Conservation (phyloP, 2,797 vertebrate genomes). For the Acomys russatus region DNA sequence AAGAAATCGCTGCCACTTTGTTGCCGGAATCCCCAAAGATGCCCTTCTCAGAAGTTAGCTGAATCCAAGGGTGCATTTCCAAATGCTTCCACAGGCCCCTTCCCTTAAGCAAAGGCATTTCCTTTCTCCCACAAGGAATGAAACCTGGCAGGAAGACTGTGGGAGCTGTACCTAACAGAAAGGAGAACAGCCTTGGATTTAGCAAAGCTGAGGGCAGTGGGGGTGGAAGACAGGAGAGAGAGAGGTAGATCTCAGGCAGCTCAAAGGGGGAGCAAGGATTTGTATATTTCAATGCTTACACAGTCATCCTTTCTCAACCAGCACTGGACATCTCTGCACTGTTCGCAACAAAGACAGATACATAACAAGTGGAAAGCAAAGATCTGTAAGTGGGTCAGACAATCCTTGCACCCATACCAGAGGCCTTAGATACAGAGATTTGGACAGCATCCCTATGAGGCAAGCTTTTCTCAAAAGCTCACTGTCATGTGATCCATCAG, state of each 20-base stretch:
- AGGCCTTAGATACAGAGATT: neutral
- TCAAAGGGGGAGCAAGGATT: neutral
- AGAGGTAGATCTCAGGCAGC: neutral
- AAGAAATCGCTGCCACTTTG: neutral
- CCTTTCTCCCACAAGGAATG: neutral
- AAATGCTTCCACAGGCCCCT: neutral
- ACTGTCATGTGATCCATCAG: neutral
- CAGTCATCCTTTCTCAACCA: neutral
- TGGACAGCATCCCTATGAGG: neutral
- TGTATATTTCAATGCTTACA: neutral
- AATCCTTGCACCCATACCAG: rapidly evolving
- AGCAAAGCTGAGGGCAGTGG: neutral
- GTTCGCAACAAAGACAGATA: neutral
- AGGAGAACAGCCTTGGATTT: neutral
- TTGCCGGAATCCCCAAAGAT: neutral
- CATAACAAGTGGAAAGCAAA: neutral
- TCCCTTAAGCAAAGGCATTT: neutral
- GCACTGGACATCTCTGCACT: neutral
- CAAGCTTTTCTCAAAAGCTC: neutral
- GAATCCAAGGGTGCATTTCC: neutral
- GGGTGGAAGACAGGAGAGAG: neutral
- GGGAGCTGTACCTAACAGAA: neutral
- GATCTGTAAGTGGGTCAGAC: neutral
- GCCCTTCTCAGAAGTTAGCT: neutral
- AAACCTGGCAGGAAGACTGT: neutral